phyloP scores from a whole-genome alignment of 2,888 invertebrate genomes.

The Abrostola tripartita region DNA sequence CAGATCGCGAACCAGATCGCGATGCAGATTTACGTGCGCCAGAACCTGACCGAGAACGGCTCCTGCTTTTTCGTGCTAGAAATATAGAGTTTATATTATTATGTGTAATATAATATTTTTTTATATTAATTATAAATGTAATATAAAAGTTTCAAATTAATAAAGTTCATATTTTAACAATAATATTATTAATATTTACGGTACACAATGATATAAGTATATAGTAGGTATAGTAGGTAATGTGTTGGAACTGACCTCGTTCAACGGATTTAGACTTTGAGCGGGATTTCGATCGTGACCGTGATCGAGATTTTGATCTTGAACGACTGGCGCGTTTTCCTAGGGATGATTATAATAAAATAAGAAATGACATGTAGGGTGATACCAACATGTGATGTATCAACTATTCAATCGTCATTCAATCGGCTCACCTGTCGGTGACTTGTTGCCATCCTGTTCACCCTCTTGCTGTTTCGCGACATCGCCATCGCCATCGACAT shows the following conservation, averaged over 20 bases:
- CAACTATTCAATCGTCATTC: no score
- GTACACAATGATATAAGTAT: no score
- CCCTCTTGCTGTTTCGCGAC: slow-evolving; percentile 48
- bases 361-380: not conserved
- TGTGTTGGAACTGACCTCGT: slow-evolving; percentile 29
- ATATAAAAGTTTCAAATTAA: not conserved
- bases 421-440: slow-evolving; percentile 57
- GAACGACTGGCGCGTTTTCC: slow-evolving; percentile 61
- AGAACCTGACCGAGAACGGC: slow-evolving; percentile 53
- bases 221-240: no score
- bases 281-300: slow-evolving; percentile 38
- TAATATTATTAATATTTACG: no score
- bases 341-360: slow-evolving; percentile 9
- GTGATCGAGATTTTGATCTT: slow-evolving; percentile 54
- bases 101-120: no score
- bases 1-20: slow-evolving; percentile 42
- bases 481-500: slow-evolving; percentile 54
- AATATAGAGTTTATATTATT: slow-evolving; percentile 5
- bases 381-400: slow-evolving; percentile 4
- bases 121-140: no score
- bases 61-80: slow-evolving; percentile 47
- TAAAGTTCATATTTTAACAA: not conserved
- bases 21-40: slow-evolving; percentile 46
- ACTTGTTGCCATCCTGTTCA: slow-evolving; percentile 49
- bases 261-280: slow-evolving; percentile 42